Evolutionary conservation across 2,113 vertebrate species (phyloP).

Genomic region (Mesoclemmys tuberculata): DNA sequence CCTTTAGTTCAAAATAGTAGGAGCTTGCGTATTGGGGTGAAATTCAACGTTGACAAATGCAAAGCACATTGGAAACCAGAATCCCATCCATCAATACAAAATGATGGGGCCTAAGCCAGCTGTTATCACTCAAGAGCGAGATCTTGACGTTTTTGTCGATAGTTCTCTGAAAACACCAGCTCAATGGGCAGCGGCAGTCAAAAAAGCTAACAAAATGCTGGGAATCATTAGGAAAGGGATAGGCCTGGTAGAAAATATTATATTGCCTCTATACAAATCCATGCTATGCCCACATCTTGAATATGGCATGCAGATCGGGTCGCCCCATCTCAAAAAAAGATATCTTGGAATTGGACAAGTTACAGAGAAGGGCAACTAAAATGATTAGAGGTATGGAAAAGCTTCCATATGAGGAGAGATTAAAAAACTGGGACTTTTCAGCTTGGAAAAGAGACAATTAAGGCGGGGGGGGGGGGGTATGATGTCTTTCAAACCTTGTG

Average conservation of each 20-base stretch:
- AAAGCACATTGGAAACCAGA: background rate
- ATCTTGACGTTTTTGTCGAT: background rate
- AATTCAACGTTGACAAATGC: background rate
- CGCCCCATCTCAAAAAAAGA: background rate
- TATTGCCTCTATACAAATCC: background rate
- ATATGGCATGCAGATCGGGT: background rate
- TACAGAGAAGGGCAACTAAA: background rate
- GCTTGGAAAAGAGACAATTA: background rate
- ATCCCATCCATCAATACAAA: background rate
- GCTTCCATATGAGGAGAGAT: background rate
- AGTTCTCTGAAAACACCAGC: background rate
- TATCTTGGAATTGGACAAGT: background rate
- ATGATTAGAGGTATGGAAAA: background rate
- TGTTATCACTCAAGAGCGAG: background rate
- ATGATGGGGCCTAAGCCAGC: background rate
- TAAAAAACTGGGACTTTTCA: background rate
- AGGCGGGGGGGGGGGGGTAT: background rate
- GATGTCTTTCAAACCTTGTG: background rate
- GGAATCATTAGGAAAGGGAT: background rate
- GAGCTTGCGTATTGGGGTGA: background rate
- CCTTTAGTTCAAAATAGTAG: background rate
- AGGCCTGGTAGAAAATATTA: background rate
- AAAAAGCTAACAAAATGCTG: background rate
- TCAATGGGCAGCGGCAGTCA: background rate
- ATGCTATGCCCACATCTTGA: background rate